Evolutionary conservation across 1,140 invertebrate species (phyloP), one percentile per base, ranked within the genome.

Genomic region (Oppia nitens): DNA sequence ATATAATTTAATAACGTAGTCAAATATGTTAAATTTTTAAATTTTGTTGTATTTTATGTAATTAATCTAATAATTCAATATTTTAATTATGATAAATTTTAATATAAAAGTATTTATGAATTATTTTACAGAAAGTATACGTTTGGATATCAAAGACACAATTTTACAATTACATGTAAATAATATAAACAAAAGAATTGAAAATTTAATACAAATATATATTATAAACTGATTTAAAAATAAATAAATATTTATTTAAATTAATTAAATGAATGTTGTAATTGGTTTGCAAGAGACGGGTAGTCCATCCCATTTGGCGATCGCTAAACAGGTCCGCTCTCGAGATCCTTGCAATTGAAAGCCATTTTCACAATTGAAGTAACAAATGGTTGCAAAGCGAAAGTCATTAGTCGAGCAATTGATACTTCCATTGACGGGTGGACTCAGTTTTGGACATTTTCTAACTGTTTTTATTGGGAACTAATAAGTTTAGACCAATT

Each of bases 261-360:
- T n/a, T n/a, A n/a, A n/a, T n/a, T n/a, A 25, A 9, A 20, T 20
- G 6, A 20, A 17, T 40, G 32, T 6, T 17, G 32, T 40, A 17
- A 40, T 40, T 40, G 32, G 6, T 40, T 79, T 79, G 64, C 82
- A 84, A 45, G 76, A 73, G 0, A 78, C 77, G 51, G 76, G 75
- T 1, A 83, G 70, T 2, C 82, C 82, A 60, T 81, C 79, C 82
- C 82, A 84, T 57, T 76, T 73, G 0, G 80, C 77, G 21, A 83
- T 73, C 1, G 82, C 81, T 24, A 84, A 68, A 66, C 82, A 84
- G 21, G 77, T 79, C 24, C 82, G 68, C 61, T 76, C 75, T 59
- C 73, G 73, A n/a, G 81, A 82, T 0, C 82, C 82, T 9, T 80
- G 75, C 24, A 83, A 69, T 60, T 76, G 74, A 66, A 75, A 80